Evolutionary conservation across 2,113 vertebrate genomes (phyloP), one percentile per base, ranked within the genome.

Genomic region (Sprattus sprattus): DNA sequence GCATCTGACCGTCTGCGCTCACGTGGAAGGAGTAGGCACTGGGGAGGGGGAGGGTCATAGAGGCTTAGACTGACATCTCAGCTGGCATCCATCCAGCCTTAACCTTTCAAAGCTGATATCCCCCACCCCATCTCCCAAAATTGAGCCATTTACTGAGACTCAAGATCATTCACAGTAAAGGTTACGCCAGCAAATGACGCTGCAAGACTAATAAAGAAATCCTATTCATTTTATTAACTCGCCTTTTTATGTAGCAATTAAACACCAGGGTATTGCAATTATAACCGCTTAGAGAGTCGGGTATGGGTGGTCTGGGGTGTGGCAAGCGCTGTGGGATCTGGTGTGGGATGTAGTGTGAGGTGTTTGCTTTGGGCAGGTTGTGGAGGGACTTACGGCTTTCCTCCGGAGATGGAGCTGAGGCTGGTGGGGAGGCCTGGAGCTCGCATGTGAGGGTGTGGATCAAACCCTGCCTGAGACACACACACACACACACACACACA

Each of bases 11-110:
- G 6, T 98, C 97, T 13, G 97, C 97, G 0, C 96, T 98, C 32
- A 98, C 97, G 45, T 98, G 97, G 93, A 98, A 98, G 81, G 97
- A 98, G 91, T 99, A 99, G 0, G 98, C 98, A 22, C 97, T 99
- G 92, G 54, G 20, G 54, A 60, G 22, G 20, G 54, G 6, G 54
- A 60, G 18, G 6, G 54, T 39, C 4, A 75, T 8, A 75, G 28
- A 32, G 25, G 13, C 25, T 39, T 4, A 57, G 16, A 57, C 5
- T 20, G 16, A 57, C 67, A 32, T 4, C 3, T 25, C 25, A 13
- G n/a, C 67, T 32, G 25, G 25, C 67, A 25, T 22, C 6, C 5
- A 1, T 64, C n/a, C 60, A n/a, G 60, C 60, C 60, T 6, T 64
- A 64, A 75, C 67, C 67, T 75, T 75, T 75, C 64, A 9, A 39